Conservation (phyloP, 2,888 invertebrate genomes). For the Muscina levida region DNA sequence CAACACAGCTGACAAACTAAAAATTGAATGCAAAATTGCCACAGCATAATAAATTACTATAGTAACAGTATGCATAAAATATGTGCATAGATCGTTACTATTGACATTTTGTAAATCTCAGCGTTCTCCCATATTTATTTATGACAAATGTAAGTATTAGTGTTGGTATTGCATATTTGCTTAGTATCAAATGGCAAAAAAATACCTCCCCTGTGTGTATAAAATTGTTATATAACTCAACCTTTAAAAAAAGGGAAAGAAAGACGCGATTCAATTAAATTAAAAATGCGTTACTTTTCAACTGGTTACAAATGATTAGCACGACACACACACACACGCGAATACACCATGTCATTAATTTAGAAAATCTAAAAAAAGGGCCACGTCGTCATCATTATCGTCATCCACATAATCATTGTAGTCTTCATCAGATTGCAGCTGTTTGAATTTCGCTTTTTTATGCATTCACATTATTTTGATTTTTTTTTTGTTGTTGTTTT, state of each 20-base stretch:
- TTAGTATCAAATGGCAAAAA: slow-evolving; percentile 17
- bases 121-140: background rate
- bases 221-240: too few species aligned
- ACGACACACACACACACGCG: background rate
- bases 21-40: too few species aligned
- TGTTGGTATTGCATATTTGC: too few species aligned
- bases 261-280: background rate
- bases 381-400: background rate
- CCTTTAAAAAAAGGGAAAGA: too few species aligned
- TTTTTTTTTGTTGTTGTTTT: background rate
- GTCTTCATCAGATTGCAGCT: slow-evolving; percentile 47
- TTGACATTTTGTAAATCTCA: background rate
- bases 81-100: too few species aligned
- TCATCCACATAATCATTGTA: too few species aligned
- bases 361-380: slow-evolving; percentile 20
- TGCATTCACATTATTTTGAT: slow-evolving; percentile 42
- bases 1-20: too few species aligned
- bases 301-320: slow-evolving; percentile 61
- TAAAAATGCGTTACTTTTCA: slow-evolving; percentile 46
- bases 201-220: slow-evolving; percentile 56
- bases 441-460: too few species aligned
- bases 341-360: slow-evolving; percentile 1
- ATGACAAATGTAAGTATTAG: too few species aligned
- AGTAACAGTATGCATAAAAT: too few species aligned
- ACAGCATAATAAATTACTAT: too few species aligned